phyloP scores from a whole-genome alignment of 2,797 vertebrate species.

The Microhierax caerulescens region DNA sequence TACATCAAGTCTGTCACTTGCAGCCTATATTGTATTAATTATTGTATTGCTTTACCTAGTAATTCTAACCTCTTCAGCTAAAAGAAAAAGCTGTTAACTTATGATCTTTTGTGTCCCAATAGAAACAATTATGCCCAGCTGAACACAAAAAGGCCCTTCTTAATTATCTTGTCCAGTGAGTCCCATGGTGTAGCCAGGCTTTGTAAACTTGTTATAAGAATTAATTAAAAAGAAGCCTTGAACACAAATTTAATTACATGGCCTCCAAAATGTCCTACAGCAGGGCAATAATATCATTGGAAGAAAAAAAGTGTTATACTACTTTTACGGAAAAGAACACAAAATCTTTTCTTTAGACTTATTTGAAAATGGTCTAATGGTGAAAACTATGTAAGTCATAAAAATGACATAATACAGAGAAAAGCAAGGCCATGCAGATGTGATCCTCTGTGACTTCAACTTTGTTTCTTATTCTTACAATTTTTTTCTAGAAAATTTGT shows the following conservation, averaged over 20 bases:
- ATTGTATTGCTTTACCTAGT: background rate
- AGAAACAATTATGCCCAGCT: background rate
- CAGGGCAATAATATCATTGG: background rate
- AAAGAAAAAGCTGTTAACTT: background rate
- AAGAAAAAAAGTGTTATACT: background rate
- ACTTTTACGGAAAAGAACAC: background rate
- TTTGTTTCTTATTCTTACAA: background rate
- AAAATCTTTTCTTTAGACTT: background rate
- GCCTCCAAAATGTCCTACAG: background rate
- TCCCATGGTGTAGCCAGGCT: background rate
- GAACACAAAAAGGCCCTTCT: background rate
- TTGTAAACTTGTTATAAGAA: background rate
- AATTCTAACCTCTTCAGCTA: background rate
- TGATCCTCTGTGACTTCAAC: background rate
- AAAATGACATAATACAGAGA: background rate
- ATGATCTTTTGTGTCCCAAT: background rate
- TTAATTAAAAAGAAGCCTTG: background rate
- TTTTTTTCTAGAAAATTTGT: background rate
- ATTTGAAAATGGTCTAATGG: background rate
- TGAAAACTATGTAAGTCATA: background rate
- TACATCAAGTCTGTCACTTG: background rate
- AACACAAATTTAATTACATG: background rate
- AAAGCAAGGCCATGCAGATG: background rate
- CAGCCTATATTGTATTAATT: background rate
- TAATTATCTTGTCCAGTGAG: background rate